Percentiles rank a stretch among this genome's conserved stretches.
These are phyloP conservation scores for Leptinotarsa haldemani DNA, from an alignment of 2,888 invertebrate species.

Conservation along the genomic window DNA sequence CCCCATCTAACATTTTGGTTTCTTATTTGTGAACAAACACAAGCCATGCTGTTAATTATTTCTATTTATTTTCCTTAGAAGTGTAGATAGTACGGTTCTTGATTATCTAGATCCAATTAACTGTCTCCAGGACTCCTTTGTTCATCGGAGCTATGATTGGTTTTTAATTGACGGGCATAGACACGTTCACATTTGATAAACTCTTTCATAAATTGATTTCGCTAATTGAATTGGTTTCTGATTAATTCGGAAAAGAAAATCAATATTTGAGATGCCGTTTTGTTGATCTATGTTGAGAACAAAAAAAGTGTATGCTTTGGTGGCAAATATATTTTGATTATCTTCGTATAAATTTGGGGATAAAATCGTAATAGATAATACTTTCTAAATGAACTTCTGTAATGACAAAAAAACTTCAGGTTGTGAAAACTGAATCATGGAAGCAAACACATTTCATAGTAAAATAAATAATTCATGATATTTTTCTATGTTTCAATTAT, in stretches of 20 bases:
- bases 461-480: too few species aligned
- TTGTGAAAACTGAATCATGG: too few species aligned
- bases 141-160: slow-evolving; percentile 47
- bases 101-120: slow-evolving; percentile 49
- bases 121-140: slow-evolving; percentile 44
- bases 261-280: slow-evolving; percentile 27
- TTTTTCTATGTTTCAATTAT: too few species aligned
- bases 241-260: slow-evolving; percentile 36
- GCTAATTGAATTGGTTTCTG: slow-evolving; percentile 42
- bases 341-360: not conserved
- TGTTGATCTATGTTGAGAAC: not conserved
- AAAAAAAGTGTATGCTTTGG: not conserved
- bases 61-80: slow-evolving; percentile 55
- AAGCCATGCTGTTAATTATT: slow-evolving; percentile 58
- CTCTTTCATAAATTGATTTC: slow-evolving; percentile 41
- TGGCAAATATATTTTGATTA: too few species aligned
- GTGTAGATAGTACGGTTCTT: slow-evolving; percentile 36
- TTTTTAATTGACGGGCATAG: slow-evolving; percentile 45
- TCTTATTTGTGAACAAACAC: slow-evolving; percentile 61
- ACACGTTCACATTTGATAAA: slow-evolving; percentile 45
- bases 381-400: too few species aligned
- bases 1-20: slow-evolving; percentile 46
- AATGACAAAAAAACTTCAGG: too few species aligned
- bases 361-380: too few species aligned
- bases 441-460: too few species aligned